Base-by-base conservation (phyloP, 2,797 vertebrate species). In the Chanos chanos region DNA sequence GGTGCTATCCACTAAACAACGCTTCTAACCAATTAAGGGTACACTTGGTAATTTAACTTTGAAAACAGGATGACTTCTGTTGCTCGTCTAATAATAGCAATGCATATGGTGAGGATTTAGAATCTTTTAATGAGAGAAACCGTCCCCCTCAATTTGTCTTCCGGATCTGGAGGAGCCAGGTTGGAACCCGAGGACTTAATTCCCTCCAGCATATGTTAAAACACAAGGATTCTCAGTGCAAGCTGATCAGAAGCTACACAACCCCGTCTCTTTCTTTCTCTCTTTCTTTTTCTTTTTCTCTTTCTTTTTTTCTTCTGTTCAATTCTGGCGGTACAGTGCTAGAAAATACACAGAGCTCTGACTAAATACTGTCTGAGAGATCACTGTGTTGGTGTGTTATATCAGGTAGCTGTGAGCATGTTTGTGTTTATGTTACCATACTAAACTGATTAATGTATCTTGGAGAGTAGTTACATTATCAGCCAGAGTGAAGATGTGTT, bases 41-140 rank as follows among this genome's bases (percentile, higher is more conserved):
- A 81, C 81, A 80, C 81, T 85, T 83, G 77, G 73, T 87, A 73
- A 87, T 89, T 89, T 86, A 85, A 86, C 86, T 84, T 80, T 84
- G 76, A 83, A 87, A 87, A 83, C 72, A 76, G 83, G 77, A 85
- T 77, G 83, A 86, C 81, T 85, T 86, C 77, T 80, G 77, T 73
- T 77, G 67, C 74, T 76, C 81, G 76, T 79, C 80, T 88, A 85
- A 87, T 89, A 89, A 89, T 82, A 82, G 79, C 68, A 70, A 82
- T 88, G 76, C 88, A 89, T 88, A 89, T 89, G 89, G 86, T 65
- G 78, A 76, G 77, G 77, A 81, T 86, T 89, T 83, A 72, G 77
- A 77, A 77, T 77, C 74, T 71, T 77, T 80, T 90, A 86, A 88
- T 90, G 85, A 86, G 84, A 74, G 79, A 79, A 73, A 79, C 82